Conservation (phyloP, 2,113 vertebrate species). For the Corvus hawaiiensis region DNA sequence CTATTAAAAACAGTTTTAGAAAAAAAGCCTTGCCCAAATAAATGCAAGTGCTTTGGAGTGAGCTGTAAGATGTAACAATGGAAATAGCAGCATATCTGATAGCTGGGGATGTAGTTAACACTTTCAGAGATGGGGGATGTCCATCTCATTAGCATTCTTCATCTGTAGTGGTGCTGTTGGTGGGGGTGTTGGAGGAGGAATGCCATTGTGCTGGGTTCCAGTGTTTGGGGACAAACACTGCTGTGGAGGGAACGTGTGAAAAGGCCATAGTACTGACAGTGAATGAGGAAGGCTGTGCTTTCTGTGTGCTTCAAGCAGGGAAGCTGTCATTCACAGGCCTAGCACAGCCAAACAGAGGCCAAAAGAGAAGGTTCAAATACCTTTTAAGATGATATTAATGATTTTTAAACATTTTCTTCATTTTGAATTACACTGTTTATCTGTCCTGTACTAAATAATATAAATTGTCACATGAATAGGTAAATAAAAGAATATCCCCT, state of each 20-base stretch:
- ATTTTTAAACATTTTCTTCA: constrained; percentile 66
- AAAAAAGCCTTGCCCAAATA: background rate
- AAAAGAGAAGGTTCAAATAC: constrained; percentile 77
- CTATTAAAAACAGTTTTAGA: constrained; percentile 17
- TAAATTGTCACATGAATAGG: background rate
- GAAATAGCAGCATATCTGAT: constrained; percentile 3
- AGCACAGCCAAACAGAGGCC: constrained; percentile 74
- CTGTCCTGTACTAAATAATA: constrained; percentile 22
- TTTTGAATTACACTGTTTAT: constrained; percentile 15
- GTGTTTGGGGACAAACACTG: constrained; percentile 91
- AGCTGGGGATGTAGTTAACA: constrained; percentile 68
- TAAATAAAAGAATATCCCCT: background rate
- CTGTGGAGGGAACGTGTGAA: constrained; percentile 84
- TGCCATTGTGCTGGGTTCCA: constrained; percentile 80
- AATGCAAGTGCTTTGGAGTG: background rate
- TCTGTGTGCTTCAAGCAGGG: constrained; percentile 80
- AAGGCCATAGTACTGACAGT: constrained; percentile 77
- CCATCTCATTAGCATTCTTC: constrained; percentile 80
- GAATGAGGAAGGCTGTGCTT: constrained; percentile 83
- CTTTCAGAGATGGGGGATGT: constrained; percentile 60
- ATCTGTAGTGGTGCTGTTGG: constrained; percentile 71
- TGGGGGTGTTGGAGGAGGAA: constrained; percentile 78
- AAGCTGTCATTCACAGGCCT: constrained; percentile 81
- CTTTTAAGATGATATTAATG: constrained; percentile 82
- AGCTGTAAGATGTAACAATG: constrained; percentile 28